Evolutionary conservation across 37 sponge, comb jelly and placozoan species (phyloP), one percentile per base, ranked within the genome.

Genomic region (Cladorhizidae sp.): DNA sequence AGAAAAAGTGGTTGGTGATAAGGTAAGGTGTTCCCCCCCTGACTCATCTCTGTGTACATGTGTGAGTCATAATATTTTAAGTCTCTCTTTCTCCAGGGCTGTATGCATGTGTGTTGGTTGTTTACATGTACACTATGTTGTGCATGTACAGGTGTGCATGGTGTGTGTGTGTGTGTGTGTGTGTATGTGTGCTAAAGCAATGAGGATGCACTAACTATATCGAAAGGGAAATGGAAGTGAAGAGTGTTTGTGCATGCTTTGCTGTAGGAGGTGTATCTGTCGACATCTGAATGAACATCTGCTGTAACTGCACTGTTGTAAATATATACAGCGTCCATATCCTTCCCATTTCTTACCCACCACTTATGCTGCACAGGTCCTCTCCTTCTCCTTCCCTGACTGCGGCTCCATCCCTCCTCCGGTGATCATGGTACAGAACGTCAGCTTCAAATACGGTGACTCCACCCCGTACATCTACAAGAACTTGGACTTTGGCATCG

Each of bases 391-490:
- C 11, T 97, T 97, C 75, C 97, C 97, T 14, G 97, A 97, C 70
- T 92, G 92, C 68, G 97, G 97, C 38, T 36, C 62, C 20, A 78
- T 97, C 35, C 94, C 94, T 37, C 97, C 94, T 2, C 97, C 97
- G 5, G 97, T 97, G 63, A 81, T 97, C 64, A 97, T 97, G 97
- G 94, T 97, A 11, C 97, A 97, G 79, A 51, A 81, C 51, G 97
- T 97, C 59, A 77, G 78, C 81, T 97, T 97, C 79, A 63, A 86
- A 14, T 82, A 82, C 31, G 38, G 32, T 29, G 65, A 31, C 14
- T 61, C 67, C 57, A 33, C 78, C 76, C 82, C 92, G 0, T 45
- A 69, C 31, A 68, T 97, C 58, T 97, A 97, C 77, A 84, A 86
- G 67, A 79, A 91, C 37, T 67, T 97, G 36, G 97, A 97, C 23